These are phyloP conservation scores for Sebastes matsubarae DNA, from an alignment of 2,797 vertebrate species.

Conservation along the genomic window DNA sequence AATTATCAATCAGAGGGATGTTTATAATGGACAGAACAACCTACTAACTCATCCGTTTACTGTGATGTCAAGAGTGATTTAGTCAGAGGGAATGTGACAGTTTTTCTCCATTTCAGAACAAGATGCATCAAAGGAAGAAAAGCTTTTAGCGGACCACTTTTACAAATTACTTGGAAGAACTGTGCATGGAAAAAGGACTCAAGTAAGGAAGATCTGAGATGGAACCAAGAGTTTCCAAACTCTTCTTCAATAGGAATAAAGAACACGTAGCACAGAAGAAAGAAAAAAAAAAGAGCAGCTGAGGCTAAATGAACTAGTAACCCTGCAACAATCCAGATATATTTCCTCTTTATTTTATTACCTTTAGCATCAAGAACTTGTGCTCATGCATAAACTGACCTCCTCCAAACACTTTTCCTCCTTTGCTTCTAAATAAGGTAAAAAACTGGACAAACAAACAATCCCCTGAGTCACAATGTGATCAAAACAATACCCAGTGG, in stretches of 20 bases:
- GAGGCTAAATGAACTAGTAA: constrained; percentile 19
- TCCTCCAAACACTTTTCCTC: neutral
- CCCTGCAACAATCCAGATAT: neutral
- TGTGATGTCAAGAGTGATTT: constrained; percentile 16
- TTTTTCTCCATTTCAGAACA: constrained; percentile 43
- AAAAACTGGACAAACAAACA: constrained; percentile 41
- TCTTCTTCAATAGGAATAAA: constrained; percentile 22
- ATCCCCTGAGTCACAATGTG: constrained; percentile 30
- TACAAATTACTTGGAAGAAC: constrained; percentile 50
- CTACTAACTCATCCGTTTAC: constrained; percentile 14
- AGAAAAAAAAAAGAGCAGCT: constrained; percentile 25
- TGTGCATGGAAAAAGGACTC: constrained; percentile 28
- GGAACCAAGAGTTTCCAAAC: constrained; percentile 45
- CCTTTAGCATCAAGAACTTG: constrained; percentile 3
- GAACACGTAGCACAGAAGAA: neutral
- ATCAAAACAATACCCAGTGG: constrained; percentile 49
- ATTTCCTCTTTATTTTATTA: neutral
- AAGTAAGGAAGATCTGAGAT: constrained; percentile 43
- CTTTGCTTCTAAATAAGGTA: constrained; percentile 32
- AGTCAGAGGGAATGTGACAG: constrained; percentile 13
- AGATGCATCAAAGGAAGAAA: constrained; percentile 47
- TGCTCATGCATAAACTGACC: neutral
- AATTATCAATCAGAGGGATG: constrained; percentile 17
- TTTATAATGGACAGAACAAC: constrained; percentile 17
- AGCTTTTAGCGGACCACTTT: constrained; percentile 57